A percentile compares a stretch with the other conserved stretches of the same genome.
phyloP scores from a whole-genome alignment of 1,140 invertebrate species.

The Drosophila setifemur region DNA sequence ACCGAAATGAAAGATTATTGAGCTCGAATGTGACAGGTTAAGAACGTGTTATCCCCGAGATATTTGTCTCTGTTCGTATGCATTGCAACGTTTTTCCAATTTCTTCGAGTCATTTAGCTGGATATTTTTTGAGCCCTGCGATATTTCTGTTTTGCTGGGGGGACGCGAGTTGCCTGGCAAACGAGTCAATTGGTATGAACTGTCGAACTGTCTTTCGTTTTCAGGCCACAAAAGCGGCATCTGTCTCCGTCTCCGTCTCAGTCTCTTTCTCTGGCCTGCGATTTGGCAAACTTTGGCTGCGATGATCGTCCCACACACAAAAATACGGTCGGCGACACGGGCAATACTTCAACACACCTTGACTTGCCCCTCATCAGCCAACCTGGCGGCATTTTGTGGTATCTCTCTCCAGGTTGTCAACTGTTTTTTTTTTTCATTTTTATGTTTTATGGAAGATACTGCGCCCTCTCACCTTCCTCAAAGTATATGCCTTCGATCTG shows the following conservation, averaged over 20 bases:
- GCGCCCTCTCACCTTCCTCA: conserved; percentile 67
- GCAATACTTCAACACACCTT: conserved; percentile 43
- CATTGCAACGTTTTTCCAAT: conserved; percentile 24
- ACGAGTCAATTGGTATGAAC: conserved; percentile 70
- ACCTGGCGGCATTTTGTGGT: conserved; percentile 31
- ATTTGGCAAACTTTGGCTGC: conserved; percentile 47
- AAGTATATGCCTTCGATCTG: conserved; percentile 5
- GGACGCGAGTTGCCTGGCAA: conserved; percentile 64
- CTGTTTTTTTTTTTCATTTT: conserved; percentile 26
- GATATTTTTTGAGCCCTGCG: conserved; percentile 4
- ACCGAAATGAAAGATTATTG: conserved; percentile 3
- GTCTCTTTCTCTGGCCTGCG: conserved; percentile 36
- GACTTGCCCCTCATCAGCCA: conserved; percentile 51
- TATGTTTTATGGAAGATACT: conserved; percentile 38
- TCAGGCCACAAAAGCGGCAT: conserved; percentile 11
- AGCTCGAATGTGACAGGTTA: conserved; percentile 4
- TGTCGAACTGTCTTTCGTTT: conserved; percentile 56
- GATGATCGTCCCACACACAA: conserved; percentile 72
- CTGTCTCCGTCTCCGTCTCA: conserved; percentile 13
- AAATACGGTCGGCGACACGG: conserved; percentile 33
- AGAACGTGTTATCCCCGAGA: conserved; percentile 29
- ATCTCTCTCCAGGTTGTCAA: conserved; percentile 53
- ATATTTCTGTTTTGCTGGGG: conserved; percentile 41
- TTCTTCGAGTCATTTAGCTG: not conserved
- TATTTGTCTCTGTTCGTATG: conserved; percentile 26